Conservation (phyloP, 2,888 invertebrate species). For the Apodemia mormo region DNA sequence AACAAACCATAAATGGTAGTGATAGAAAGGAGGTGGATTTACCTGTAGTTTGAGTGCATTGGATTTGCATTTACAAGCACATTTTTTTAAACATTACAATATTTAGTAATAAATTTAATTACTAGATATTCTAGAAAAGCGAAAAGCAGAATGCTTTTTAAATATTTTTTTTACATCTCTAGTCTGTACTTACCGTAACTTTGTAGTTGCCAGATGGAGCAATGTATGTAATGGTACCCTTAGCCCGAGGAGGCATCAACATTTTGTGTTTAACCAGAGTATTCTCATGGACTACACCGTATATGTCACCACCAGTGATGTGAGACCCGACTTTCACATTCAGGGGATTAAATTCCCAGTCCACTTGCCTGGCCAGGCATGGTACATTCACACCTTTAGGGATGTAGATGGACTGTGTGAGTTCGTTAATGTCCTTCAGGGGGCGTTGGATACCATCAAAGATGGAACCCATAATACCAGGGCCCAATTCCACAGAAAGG, state of each 20-base stretch:
- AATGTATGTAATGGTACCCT: conserved; percentile 97
- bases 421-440: conserved; percentile 96
- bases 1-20: too few species aligned
- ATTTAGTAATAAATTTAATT: too few species aligned
- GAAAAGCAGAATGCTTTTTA: too few species aligned
- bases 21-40: too few species aligned
- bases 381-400: conserved; percentile 99
- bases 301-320: conserved; percentile 98
- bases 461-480: conserved; percentile 99
- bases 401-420: conserved; percentile 98
- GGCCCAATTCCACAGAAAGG: conserved; percentile 98
- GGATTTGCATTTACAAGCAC: too few species aligned
- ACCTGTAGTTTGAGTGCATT: too few species aligned
- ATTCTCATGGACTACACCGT: conserved; percentile 98
- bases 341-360: conserved; percentile 96
- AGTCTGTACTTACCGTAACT: conserved; percentile 91
- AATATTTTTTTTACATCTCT: too few species aligned
- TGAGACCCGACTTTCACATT: conserved; percentile 96
- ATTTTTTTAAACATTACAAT: too few species aligned
- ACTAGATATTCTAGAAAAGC: too few species aligned
- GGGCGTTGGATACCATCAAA: conserved; percentile 99
- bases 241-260: conserved; percentile 95
- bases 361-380: conserved; percentile 88
- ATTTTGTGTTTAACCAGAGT: conserved; percentile 98
- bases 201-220: conserved; percentile 97